Evolutionary conservation across 2,797 vertebrate species (phyloP).

Genomic region (Chloroceryle amazona): DNA sequence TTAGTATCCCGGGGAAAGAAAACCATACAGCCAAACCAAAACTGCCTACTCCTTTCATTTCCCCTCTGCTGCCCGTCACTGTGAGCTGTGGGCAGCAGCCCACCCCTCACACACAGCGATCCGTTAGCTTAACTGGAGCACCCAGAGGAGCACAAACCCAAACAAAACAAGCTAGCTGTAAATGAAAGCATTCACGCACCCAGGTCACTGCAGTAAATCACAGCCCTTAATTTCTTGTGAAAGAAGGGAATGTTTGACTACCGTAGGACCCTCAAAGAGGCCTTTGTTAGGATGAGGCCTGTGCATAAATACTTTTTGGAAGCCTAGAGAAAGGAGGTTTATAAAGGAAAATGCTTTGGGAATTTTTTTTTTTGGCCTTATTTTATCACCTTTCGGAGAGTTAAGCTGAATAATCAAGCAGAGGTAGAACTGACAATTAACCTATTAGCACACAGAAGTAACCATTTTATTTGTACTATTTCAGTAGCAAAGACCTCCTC

Average conservation of each 20-base stretch:
- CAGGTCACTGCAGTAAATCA: constrained; percentile 35
- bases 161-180: not conserved
- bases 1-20: not conserved
- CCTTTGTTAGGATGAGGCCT: constrained; percentile 20
- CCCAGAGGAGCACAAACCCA: not conserved
- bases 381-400: constrained; percentile 31
- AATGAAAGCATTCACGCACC: not conserved
- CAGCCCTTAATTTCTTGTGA: constrained; percentile 36
- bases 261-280: constrained; percentile 18
- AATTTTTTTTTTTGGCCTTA: not conserved
- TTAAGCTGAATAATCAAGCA: not conserved
- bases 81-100: not conserved
- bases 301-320: constrained; percentile 42
- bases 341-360: constrained; percentile 24
- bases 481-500: not conserved
- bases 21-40: not conserved
- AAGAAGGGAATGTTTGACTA: constrained; percentile 27
- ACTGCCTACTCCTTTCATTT: not conserved
- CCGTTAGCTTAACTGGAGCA: not conserved
- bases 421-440: not conserved
- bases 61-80: not conserved
- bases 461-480: not conserved
- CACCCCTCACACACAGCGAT: not conserved
- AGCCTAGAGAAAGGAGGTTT: constrained; percentile 9
- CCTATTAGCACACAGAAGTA: not conserved